These are phyloP conservation scores for Mobula hypostoma DNA, from an alignment of 2,113 vertebrate genomes.

Conservation along the genomic window DNA sequence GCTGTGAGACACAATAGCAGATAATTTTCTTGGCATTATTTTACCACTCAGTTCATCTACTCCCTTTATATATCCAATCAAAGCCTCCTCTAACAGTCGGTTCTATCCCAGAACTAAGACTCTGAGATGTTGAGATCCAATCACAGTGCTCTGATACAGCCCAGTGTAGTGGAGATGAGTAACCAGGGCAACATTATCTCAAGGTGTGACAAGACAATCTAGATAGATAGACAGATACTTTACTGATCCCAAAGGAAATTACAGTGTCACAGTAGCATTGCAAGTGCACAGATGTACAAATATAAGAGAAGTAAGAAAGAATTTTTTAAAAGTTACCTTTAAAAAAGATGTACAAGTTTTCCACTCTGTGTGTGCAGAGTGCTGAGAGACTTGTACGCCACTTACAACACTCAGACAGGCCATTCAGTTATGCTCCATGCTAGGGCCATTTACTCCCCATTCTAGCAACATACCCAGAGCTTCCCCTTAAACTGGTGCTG, in stretches of 20 bases:
- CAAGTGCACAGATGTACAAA: no score
- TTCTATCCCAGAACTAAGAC: neutral
- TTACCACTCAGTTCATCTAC: neutral
- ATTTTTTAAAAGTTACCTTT: no score
- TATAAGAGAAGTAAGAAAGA: no score
- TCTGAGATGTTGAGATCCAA: neutral
- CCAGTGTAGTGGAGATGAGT: neutral
- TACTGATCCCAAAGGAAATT: no score
- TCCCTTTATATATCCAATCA: neutral
- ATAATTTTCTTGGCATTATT: neutral
- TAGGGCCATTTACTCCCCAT: neutral
- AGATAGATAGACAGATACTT: no score
- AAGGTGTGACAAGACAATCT: neutral
- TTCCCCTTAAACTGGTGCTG: no score
- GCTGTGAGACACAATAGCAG: conserved; percentile 51
- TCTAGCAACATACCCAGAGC: neutral
- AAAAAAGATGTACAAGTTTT: no score
- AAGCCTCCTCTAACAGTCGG: neutral
- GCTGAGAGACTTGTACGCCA: neutral
- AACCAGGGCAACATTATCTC: neutral
- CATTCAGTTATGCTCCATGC: neutral
- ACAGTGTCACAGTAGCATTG: no score
- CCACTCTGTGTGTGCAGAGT: neutral
- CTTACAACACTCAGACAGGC: neutral
- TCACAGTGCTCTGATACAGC: neutral